Conservation (phyloP, 2,797 vertebrate species). For the Varecia variegata region DNA sequence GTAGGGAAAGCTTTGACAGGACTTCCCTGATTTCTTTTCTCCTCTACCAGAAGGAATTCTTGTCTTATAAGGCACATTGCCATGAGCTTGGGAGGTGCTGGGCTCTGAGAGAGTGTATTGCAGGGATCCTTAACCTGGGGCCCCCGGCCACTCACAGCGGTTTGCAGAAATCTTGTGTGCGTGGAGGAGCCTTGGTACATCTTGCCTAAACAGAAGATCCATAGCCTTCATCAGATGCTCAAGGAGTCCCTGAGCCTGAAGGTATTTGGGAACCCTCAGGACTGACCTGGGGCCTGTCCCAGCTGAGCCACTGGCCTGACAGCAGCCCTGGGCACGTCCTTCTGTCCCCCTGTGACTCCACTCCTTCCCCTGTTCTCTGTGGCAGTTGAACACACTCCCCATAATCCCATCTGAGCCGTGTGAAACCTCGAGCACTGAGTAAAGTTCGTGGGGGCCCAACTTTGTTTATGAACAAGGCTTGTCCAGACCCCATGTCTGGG, state of each 20-base stretch:
- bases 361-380: not conserved
- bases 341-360: fast-evolving
- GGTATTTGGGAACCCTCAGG: not conserved
- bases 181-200: not conserved
- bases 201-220: not conserved
- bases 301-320: not conserved
- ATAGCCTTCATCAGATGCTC: not conserved
- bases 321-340: not conserved
- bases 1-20: not conserved
- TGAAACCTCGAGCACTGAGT: not conserved
- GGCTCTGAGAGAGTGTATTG: not conserved
- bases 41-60: not conserved
- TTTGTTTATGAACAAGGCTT: not conserved
- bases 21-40: not conserved
- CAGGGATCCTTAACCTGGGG: fast-evolving
- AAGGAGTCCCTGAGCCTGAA: no score
- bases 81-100: not conserved
- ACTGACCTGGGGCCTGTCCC: not conserved
- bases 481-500: not conserved
- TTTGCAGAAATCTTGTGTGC: not conserved
- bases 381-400: no score
- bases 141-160: fast-evolving
- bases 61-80: not conserved
- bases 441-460: not conserved
- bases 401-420: not conserved